Evolutionary conservation across 2,797 vertebrate species (phyloP), one percentile per base, ranked within the genome.

Genomic region (Liparis tanakae): DNA sequence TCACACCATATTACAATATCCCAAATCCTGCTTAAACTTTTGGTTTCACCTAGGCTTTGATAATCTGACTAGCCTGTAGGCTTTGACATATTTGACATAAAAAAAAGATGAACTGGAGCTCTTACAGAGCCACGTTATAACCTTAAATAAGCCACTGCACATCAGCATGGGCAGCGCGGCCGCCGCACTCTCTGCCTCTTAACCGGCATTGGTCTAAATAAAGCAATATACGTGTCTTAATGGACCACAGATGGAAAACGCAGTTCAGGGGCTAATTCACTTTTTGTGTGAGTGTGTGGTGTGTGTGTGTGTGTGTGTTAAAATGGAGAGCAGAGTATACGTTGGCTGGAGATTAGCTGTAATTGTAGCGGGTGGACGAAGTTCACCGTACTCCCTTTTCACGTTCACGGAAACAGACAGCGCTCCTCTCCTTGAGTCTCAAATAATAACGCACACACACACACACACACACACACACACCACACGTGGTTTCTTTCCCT

Each of bases 181-280:
- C 0, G 7, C 62, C 18, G 5, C 56, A 10, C 30, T 57, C 63
- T 72, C 59, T 75, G 48, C 68, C 56, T 82, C 54, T 51, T n/a
- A 72, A 85, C 74, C 66, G 75, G 81, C 72, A 60, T 75, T 69
- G 34, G 74, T 82, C 80, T 82, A 77, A 82, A 87, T 76, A 79
- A 80, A 88, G 84, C 74, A 67, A 59, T 41, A 34, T 25, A 30
- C 46, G 68, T 68, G 58, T 88, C 85, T 82, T 83, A 86, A 86
- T 88, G 87, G 79, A 73, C 56, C 67, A 30, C 81, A 85, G 79
- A 83, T 83, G 80, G 77, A 81, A 79, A 86, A 79, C 68, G 66
- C 62, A 70, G 81, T 78, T 83, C 80, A 82, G 72, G 76, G 79
- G 71, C 60, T 85, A 86, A 88, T 90, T 87, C 59, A 65, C 80